Evolutionary conservation across 2,113 vertebrate genomes (phyloP).

Genomic region (Dasypus novemcinctus): DNA sequence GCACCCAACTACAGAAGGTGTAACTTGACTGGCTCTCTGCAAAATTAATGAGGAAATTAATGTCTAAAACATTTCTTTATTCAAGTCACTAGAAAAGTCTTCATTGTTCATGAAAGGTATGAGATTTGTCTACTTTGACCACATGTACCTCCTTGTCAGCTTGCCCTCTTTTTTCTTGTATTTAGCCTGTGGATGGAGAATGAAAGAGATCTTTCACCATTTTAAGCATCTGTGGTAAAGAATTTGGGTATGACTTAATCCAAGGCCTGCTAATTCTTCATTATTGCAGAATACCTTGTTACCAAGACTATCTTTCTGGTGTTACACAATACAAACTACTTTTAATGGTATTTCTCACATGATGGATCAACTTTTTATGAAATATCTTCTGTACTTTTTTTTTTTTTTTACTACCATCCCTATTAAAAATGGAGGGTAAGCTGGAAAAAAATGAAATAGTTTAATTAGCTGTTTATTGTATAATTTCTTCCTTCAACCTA

Average conservation of each 20-base stretch:
- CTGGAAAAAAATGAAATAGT: not conserved
- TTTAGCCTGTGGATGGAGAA: not conserved
- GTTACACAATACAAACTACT: not conserved
- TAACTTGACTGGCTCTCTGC: not conserved
- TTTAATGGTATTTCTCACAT: not conserved
- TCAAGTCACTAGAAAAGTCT: constrained; percentile 1
- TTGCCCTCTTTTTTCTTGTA: not conserved
- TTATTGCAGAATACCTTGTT: not conserved
- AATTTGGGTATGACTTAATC: constrained; percentile 1
- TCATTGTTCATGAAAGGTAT: not conserved
- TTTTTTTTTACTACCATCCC: not conserved
- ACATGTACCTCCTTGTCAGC: not conserved
- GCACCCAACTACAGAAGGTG: not conserved
- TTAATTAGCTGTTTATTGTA: not conserved
- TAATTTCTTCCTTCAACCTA: not conserved
- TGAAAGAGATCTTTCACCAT: not conserved
- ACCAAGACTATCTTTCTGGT: not conserved
- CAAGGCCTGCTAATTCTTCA: not conserved
- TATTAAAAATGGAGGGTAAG: not conserved
- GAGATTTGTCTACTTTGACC: not conserved
- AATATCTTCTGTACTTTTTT: not conserved
- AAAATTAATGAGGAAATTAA: constrained; percentile 1
- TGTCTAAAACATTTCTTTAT: not conserved
- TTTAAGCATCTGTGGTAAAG: constrained; percentile 5
- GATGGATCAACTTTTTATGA: not conserved